Conservation (phyloP, 2,113 vertebrate species). For the Symphodus melops region DNA sequence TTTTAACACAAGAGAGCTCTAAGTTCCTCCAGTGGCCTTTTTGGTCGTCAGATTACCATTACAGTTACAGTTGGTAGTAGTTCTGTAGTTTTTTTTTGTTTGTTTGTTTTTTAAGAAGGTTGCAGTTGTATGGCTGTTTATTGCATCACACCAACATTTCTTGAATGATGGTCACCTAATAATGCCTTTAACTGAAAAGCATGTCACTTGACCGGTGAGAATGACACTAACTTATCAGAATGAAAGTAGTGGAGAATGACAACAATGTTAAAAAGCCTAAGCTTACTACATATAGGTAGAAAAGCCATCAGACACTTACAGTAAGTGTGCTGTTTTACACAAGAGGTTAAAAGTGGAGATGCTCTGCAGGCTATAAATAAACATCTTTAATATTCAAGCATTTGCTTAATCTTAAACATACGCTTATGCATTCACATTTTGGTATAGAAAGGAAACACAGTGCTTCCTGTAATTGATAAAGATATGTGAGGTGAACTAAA, state of each 20-base stretch:
- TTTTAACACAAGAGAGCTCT: no score
- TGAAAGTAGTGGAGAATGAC: slow-evolving; percentile 35
- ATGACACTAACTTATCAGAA: slow-evolving; percentile 30
- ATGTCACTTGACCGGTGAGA: slow-evolving; percentile 24
- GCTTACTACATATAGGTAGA: slow-evolving; percentile 24
- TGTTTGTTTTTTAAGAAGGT: background rate
- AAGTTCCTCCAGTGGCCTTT: no score
- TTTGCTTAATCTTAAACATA: background rate
- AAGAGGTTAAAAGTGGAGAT: background rate
- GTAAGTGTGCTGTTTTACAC: slow-evolving; percentile 9
- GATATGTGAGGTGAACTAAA: no score
- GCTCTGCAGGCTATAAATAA: slow-evolving; percentile 4
- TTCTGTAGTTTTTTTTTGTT: background rate
- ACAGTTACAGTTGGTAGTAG: no score
- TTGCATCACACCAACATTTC: slow-evolving; percentile 19
- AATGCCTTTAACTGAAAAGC: slow-evolving; percentile 2
- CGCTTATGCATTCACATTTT: background rate
- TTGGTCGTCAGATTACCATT: no score
- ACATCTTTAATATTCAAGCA: slow-evolving; percentile 25
- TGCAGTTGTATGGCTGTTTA: background rate
- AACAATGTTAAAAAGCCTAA: slow-evolving; percentile 32
- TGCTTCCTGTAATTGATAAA: background rate
- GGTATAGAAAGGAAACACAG: background rate
- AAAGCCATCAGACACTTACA: slow-evolving; percentile 10
- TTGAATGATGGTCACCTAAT: background rate